Conservation (phyloP, 2,797 vertebrate species). For the Melanotaenia parkinsoni region DNA sequence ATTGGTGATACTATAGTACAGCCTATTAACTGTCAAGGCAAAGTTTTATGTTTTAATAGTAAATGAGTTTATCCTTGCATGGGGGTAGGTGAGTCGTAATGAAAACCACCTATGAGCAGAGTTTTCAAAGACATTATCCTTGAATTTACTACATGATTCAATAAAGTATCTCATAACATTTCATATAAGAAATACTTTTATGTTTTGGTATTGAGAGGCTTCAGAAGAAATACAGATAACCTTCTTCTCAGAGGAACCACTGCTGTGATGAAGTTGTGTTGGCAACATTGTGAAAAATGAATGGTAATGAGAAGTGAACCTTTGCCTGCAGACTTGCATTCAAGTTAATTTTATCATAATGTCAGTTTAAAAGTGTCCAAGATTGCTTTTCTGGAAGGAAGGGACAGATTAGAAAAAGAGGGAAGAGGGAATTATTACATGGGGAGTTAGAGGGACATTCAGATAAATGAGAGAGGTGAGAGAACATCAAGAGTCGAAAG, state of each 20-base stretch:
- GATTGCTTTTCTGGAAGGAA: constrained; percentile 30
- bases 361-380: constrained; percentile 48
- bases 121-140: constrained; percentile 33
- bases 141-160: constrained; percentile 39
- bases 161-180: constrained; percentile 41
- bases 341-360: constrained; percentile 57
- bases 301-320: constrained; percentile 59
- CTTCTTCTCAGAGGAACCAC: constrained; percentile 22
- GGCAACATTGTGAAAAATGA: constrained; percentile 40
- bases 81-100: constrained; percentile 13
- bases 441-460: constrained; percentile 26
- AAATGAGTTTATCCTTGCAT: constrained; percentile 40
- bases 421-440: constrained; percentile 31
- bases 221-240: constrained; percentile 23
- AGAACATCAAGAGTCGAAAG: constrained; percentile 40
- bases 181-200: constrained; percentile 33
- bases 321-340: constrained; percentile 37
- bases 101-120: constrained; percentile 19
- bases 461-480: constrained; percentile 37
- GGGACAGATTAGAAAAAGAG: constrained; percentile 32
- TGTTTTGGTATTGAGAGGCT: constrained; percentile 34
- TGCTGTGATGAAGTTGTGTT: constrained; percentile 40
- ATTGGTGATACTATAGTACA: constrained; percentile 21
- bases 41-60: constrained; percentile 57
- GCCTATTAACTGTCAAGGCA: constrained; percentile 54